Base-by-base conservation (phyloP, 1,140 invertebrate species). In the Popillia japonica region DNA sequence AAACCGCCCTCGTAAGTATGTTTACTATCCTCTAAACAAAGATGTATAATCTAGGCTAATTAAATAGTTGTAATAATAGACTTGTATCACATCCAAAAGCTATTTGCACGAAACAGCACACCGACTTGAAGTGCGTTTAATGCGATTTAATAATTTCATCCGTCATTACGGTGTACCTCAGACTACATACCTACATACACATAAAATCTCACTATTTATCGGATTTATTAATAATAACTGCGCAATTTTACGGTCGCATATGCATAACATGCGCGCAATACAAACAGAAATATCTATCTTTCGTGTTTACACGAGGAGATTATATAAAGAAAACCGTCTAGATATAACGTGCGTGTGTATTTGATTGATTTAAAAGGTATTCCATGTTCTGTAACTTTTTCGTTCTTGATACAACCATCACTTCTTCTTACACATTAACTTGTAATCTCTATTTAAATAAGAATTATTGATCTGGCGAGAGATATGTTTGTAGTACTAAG, bases 311-410 rank as follows among this genome's bases (percentile, higher is more conserved):
- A 27, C 22, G 61, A 68, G 20, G 22, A 34, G 61, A 68, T 23
- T 34, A 22, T 68, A 27, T 68, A 68, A 34, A 68, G 11, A 4
- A 34, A 68, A 34, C 61, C 61, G 27, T 27, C 22, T 27, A 68
- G 61, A 23, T 68, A 68, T 23, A 68, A 68, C 8, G 11, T 34
- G 61, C 61, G 61, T 34, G 48, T 68, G 7, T 27, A 27, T 68
- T 68, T 68, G 61, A 68, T 68, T 68, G 61, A 34, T 68, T 68
- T 68, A 68, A 68, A 68, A 68, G 61, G 61, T 68, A 68, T 68
- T 68, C 27, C 61, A 34, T 68, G 61, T 68, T 68, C 48, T 55
- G 27, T 68, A 27, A 68, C 61, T 68, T 68, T 68, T 68, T 68
- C 27, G 11, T 68, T 14, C 61, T 68, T 27, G 22, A 34, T 34